These are phyloP conservation scores for Hermaeophaga mercurialis DNA, from an alignment of 2,888 invertebrate genomes.

Conservation along the genomic window DNA sequence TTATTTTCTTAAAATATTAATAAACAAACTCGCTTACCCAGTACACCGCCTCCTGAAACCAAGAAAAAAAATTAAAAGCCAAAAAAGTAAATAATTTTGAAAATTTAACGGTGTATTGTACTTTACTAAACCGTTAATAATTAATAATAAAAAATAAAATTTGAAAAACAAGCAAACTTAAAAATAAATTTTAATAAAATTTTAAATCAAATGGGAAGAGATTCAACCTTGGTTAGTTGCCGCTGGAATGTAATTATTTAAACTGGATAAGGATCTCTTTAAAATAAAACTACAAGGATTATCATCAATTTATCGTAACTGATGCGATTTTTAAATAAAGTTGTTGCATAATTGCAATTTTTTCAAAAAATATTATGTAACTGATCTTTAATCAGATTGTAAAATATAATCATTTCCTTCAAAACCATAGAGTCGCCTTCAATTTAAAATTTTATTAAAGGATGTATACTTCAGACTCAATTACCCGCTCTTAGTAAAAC, in stretches of 20 bases:
- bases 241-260: no score
- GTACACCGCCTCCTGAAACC: constrained; percentile 25
- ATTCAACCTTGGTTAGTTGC: no score
- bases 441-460: constrained; percentile 3
- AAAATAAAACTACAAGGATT: no score
- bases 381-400: constrained; percentile 11
- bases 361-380: constrained; percentile 7
- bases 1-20: not conserved
- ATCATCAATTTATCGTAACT: no score
- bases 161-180: not conserved
- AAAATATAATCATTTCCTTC: constrained; percentile 7
- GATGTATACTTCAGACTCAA: constrained; percentile 14
- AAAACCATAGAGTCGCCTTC: not conserved
- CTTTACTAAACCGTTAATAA: not conserved
- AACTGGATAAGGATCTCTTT: no score
- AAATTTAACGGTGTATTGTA: constrained; percentile 1
- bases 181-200: not conserved
- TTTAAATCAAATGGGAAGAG: no score
- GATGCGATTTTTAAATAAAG: no score
- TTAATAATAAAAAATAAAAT: constrained; percentile 8
- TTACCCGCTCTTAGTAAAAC: constrained; percentile 9
- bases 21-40: constrained; percentile 16
- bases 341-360: constrained; percentile 9
- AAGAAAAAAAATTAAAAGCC: constrained; percentile 25
- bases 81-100: constrained; percentile 19